phyloP scores from a whole-genome alignment of 2,797 vertebrate genomes.

The Centroberyx gerrardi region DNA sequence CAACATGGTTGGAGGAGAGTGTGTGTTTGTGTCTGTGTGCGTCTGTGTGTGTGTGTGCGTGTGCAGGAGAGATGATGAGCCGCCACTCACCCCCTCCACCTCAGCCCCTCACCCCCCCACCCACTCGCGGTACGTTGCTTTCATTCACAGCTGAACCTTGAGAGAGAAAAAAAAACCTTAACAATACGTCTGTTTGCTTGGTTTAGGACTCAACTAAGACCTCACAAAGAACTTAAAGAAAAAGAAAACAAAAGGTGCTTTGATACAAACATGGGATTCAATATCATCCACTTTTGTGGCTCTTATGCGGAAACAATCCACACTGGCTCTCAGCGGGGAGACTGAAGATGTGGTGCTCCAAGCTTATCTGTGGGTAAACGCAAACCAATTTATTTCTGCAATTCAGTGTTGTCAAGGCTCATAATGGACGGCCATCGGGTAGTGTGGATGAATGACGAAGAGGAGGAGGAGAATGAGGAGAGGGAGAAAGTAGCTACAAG shows the following conservation, averaged over 20 bases:
- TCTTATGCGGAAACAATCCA: background rate
- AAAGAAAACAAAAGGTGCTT: background rate
- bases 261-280: background rate
- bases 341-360: background rate
- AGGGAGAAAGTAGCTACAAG: slow-evolving; percentile 21
- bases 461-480: slow-evolving; percentile 6
- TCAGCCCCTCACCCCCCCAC: slow-evolving; percentile 22
- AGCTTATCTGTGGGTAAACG: slow-evolving; percentile 8
- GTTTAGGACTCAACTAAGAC: slow-evolving; percentile 5
- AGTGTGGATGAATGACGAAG: slow-evolving; percentile 22
- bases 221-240: slow-evolving; percentile 3
- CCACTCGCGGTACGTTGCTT: slow-evolving; percentile 30
- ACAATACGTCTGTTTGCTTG: slow-evolving; percentile 44
- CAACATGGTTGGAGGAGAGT: slow-evolving; percentile 50
- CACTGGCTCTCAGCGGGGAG: background rate
- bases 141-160: slow-evolving; percentile 51
- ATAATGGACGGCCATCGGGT: slow-evolving; percentile 17
- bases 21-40: slow-evolving; percentile 34
- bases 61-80: slow-evolving; percentile 54
- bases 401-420: slow-evolving; percentile 21
- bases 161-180: slow-evolving; percentile 42
- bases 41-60: slow-evolving; percentile 28
- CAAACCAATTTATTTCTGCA: slow-evolving; percentile 12
- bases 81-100: background rate
- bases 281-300: background rate